Evolutionary conservation across 2,113 vertebrate species (phyloP).

Genomic region (Corvus hawaiiensis): DNA sequence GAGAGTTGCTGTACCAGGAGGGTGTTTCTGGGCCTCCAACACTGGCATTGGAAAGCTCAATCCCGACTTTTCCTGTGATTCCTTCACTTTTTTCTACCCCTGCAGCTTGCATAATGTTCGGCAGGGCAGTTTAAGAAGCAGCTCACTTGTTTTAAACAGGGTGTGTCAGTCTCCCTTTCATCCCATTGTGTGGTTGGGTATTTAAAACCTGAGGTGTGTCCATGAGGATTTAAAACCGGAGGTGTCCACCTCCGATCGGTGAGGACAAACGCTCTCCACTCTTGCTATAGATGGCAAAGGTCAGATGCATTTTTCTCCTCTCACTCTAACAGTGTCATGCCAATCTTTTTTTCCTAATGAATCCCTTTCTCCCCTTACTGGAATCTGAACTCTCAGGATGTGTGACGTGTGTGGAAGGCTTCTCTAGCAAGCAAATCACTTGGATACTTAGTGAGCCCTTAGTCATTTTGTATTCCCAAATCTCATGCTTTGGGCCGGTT

Average conservation of each 20-base stretch:
- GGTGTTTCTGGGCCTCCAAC: background rate
- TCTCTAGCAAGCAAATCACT: background rate
- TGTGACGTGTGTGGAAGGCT: background rate
- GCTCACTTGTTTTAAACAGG: background rate
- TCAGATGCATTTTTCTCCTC: background rate
- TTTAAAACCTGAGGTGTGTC: background rate
- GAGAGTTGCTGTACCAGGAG: background rate
- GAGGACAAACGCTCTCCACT: background rate
- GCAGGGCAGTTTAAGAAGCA: background rate
- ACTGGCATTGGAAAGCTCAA: background rate
- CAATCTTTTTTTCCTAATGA: background rate
- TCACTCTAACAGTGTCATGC: background rate
- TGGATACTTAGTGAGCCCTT: background rate
- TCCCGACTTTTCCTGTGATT: background rate
- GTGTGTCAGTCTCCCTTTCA: background rate
- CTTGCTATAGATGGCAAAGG: rapidly evolving
- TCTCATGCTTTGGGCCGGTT: background rate
- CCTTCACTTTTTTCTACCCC: background rate
- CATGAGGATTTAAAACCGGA: too few species aligned
- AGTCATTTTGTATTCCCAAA: background rate
- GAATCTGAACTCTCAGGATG: background rate
- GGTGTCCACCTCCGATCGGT: background rate
- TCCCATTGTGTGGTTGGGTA: background rate
- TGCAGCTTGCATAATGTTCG: background rate
- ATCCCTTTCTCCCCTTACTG: background rate